Conservation (phyloP, 2,888 invertebrate genomes). For the Morpho achilles region DNA sequence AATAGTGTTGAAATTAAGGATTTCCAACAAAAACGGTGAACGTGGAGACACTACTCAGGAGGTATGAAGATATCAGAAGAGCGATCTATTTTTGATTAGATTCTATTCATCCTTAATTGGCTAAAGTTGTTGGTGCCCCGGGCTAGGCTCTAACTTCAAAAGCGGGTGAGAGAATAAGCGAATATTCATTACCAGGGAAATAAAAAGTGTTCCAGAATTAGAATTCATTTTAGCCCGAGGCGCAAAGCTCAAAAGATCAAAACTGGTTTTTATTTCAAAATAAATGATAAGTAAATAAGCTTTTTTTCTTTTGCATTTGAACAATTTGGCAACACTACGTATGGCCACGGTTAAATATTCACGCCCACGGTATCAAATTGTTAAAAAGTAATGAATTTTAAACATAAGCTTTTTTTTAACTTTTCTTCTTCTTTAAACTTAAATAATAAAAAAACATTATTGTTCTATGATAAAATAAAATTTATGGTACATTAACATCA, state of each 20-base stretch:
- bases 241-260: background rate
- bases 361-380: too few relatives aligned
- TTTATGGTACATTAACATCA: too few relatives aligned
- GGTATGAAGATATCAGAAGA: constrained; percentile 57
- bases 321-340: too few relatives aligned
- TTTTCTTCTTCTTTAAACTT: too few relatives aligned
- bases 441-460: too few relatives aligned
- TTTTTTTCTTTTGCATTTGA: background rate
- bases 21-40: background rate
- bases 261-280: constrained; percentile 4
- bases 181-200: constrained; percentile 20
- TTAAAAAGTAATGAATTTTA: too few relatives aligned
- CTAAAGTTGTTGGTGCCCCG: constrained; percentile 13
- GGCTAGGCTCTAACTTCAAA: constrained; percentile 10
- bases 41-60: constrained; percentile 36
- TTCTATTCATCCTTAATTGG: constrained; percentile 58
- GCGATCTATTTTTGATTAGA: constrained; percentile 61
- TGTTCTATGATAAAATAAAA: too few relatives aligned
- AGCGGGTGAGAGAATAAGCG: constrained; percentile 23
- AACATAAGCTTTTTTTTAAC: too few relatives aligned
- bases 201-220: constrained; percentile 14
- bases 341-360: too few relatives aligned
- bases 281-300: constrained; percentile 1
- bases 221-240: constrained; percentile 5
- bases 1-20: constrained; percentile 11